A percentile compares a stretch with the other conserved stretches of the same genome.
These are phyloP conservation scores for Bombus pascuorum DNA, from an alignment of 1,140 invertebrate species.

Conservation along the genomic window DNA sequence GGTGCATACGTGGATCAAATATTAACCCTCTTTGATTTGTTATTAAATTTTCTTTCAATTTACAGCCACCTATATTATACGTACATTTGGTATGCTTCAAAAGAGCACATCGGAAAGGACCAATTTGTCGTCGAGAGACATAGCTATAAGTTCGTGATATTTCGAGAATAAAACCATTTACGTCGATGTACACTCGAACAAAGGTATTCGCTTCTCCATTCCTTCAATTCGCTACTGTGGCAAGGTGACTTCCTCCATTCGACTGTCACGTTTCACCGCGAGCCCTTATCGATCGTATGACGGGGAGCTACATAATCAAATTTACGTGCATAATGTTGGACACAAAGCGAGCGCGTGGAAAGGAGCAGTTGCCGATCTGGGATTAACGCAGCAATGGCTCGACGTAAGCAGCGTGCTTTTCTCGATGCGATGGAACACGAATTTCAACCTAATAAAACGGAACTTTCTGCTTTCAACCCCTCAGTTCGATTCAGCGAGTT, in stretches of 20 bases:
- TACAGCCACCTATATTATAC: background rate
- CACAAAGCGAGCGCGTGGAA: background rate
- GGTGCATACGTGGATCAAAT: background rate
- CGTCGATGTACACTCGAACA: background rate
- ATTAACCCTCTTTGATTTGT: background rate
- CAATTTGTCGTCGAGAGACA: no score
- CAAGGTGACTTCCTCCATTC: slow-evolving; percentile 1
- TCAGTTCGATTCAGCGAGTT: background rate
- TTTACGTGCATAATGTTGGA: slow-evolving; percentile 24
- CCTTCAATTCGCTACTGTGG: background rate
- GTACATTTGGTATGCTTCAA: no score
- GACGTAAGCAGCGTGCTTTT: background rate
- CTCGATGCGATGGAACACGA: background rate
- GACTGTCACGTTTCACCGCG: background rate
- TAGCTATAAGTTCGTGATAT: background rate
- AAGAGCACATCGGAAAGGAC: no score
- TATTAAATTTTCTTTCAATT: background rate
- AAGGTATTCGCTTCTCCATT: background rate
- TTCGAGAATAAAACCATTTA: background rate
- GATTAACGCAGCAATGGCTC: background rate
- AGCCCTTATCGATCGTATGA: slow-evolving; percentile 22
- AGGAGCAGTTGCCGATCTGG: background rate
- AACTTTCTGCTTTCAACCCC: no score
- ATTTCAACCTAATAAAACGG: no score
- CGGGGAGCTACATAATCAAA: slow-evolving; percentile 20